Base-by-base conservation (phyloP, 2,113 vertebrate species). In the Notiomystis cincta region DNA sequence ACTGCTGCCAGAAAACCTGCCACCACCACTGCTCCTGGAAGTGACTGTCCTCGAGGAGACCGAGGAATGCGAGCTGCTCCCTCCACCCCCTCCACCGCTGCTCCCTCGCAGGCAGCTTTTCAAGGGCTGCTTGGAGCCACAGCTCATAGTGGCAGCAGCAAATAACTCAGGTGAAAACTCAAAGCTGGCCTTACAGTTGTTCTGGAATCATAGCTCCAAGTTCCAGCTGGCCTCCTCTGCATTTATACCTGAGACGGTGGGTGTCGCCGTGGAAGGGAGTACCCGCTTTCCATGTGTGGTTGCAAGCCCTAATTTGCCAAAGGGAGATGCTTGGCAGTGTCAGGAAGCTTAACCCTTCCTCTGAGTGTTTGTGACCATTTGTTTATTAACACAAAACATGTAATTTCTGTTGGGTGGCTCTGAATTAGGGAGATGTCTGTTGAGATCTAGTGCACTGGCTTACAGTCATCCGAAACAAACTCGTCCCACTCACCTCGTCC, bases 361-460 rank as follows among this genome's bases (percentile, higher is more conserved):
- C 84, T 9, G 2, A 61, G 40, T 90, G 87, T 84, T 92, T 35
- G 6, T 60, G 76, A 92, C 79, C 57, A 0, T 89, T 87, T 95
- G 93, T 96, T 97, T 97, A 61, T 95, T 83, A 16, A 35, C 6
- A 70, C 89, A 83, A 93, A 94, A 61, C 89, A 47, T 97, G 79
- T 97, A 97, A 97, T 97, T 96, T 96, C 85, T 95, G 7, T 28
- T 95, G 96, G 96, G 96, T 94, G 96, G 95, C 96, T 88, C 92
- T 94, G 56, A 82, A 69, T 73, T 30, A 76, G 84, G 83, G 42
- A 60, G 77, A 89, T 97, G 33, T 88, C 51, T 88, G 45, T 48
- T 51, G 48, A 40, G 67, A 96, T 94, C 77, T 85, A 44, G 72
- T 89, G 37, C 83, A 31, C 67, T 35, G 85, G 4, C 12, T 45